phyloP scores from a whole-genome alignment of 2,797 vertebrate species.

The Chelon labrosus region DNA sequence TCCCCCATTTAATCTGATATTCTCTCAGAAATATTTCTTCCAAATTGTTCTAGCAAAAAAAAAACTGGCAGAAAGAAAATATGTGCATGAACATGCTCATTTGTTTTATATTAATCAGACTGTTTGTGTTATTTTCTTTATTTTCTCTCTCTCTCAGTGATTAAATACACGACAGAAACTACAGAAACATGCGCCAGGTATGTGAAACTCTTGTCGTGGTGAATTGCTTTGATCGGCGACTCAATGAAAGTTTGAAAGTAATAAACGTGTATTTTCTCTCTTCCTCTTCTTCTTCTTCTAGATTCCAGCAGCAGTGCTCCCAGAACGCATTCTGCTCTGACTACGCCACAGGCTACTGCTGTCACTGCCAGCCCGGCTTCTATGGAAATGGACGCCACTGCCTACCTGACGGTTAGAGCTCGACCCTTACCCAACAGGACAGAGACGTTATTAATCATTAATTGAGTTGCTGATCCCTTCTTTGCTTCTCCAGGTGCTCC shows the following conservation, averaged over 20 bases:
- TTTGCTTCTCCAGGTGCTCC: constrained; percentile 86
- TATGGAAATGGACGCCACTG: constrained; percentile 94
- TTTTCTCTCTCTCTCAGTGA: constrained; percentile 62
- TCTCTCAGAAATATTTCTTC: too few relatives aligned
- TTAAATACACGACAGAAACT: constrained; percentile 79
- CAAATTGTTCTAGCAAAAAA: too few relatives aligned
- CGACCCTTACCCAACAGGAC: not conserved
- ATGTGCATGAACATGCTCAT: too few relatives aligned
- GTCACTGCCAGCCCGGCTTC: constrained; percentile 90
- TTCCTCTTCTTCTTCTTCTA: constrained; percentile 17
- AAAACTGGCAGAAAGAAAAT: too few relatives aligned
- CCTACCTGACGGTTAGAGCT: constrained; percentile 88
- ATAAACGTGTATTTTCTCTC: not conserved
- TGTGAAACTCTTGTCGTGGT: constrained; percentile 12
- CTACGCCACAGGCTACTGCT: constrained; percentile 91
- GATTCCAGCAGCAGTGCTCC: constrained; percentile 89
- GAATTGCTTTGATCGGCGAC: not conserved
- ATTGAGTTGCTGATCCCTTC: not conserved
- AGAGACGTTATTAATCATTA: not conserved
- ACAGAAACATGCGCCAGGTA: constrained; percentile 79
- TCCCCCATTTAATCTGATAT: not conserved
- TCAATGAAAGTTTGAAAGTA: too few relatives aligned
- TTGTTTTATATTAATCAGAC: not conserved
- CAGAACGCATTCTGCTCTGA: constrained; percentile 91
- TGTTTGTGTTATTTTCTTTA: not conserved